phyloP scores from a whole-genome alignment of 2,888 invertebrate genomes.

The Linyphia triangularis region DNA sequence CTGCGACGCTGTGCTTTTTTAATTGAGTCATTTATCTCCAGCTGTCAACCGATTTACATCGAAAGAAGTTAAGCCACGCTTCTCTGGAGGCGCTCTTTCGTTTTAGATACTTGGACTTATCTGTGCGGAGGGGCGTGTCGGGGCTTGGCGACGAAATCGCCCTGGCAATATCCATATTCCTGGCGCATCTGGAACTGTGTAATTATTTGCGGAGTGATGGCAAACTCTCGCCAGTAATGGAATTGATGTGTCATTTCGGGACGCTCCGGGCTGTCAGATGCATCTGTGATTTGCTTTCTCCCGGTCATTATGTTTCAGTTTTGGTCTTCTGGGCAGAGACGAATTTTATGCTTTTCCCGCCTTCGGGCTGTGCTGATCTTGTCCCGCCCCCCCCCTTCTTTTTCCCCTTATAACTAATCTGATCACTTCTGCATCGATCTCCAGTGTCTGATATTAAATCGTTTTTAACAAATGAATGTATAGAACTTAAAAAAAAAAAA shows the following conservation, averaged over 20 bases:
- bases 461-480: too few species aligned
- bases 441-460: too few species aligned
- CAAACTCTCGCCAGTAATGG: background rate
- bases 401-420: too few species aligned
- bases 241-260: background rate
- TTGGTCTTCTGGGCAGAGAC: background rate
- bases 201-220: slow-evolving; percentile 20
- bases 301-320: background rate
- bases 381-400: too few species aligned
- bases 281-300: background rate
- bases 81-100: too few species aligned
- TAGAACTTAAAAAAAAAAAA: too few species aligned
- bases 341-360: too few species aligned
- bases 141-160: background rate
- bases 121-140: background rate
- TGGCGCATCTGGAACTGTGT: background rate
- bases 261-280: background rate
- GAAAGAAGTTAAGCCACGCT: background rate
- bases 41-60: slow-evolving; percentile 68
- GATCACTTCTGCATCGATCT: too few species aligned
- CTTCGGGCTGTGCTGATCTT: too few species aligned
- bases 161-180: slow-evolving; percentile 8
- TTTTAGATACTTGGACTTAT: background rate
- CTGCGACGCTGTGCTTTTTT: slow-evolving; percentile 31
- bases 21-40: slow-evolving; percentile 73